phyloP scores from a whole-genome alignment of 2,797 vertebrate genomes.

The Periparus ater region DNA sequence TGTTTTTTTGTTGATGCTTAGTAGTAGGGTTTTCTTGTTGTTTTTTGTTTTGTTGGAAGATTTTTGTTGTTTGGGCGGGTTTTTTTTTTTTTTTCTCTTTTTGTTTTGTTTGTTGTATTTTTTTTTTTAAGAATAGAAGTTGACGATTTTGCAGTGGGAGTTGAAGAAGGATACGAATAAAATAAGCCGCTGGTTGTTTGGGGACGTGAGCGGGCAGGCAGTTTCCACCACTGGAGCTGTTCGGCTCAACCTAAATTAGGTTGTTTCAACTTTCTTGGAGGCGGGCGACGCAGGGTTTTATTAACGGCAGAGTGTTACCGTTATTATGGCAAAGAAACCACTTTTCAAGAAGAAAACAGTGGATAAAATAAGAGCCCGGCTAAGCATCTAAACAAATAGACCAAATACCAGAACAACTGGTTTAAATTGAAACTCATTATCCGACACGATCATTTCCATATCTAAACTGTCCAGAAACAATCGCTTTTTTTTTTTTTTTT shows the following conservation, averaged over 20 bases:
- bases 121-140: not conserved
- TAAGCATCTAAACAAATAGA: not conserved
- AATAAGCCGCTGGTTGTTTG: not conserved
- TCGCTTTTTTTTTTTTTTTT: not conserved
- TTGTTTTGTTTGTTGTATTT: not conserved
- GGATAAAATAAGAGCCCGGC: not conserved
- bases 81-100: too few species aligned
- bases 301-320: not conserved
- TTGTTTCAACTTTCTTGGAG: not conserved
- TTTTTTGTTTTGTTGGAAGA: not conserved
- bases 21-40: not conserved
- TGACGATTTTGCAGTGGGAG: not conserved
- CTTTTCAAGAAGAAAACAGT: not conserved
- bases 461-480: constrained; percentile 9
- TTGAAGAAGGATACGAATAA: not conserved
- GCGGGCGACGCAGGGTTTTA: not conserved
- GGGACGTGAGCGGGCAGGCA: not conserved
- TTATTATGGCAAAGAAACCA: not conserved
- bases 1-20: not conserved
- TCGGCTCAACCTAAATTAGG: not conserved
- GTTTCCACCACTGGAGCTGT: not conserved
- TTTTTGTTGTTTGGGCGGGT: not conserved
- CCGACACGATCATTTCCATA: constrained; percentile 2
- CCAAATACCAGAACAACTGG: not conserved
- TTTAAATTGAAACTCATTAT: constrained; percentile 25